Base-by-base conservation (phyloP, 2,113 vertebrate genomes). In the Anser cygnoides region DNA sequence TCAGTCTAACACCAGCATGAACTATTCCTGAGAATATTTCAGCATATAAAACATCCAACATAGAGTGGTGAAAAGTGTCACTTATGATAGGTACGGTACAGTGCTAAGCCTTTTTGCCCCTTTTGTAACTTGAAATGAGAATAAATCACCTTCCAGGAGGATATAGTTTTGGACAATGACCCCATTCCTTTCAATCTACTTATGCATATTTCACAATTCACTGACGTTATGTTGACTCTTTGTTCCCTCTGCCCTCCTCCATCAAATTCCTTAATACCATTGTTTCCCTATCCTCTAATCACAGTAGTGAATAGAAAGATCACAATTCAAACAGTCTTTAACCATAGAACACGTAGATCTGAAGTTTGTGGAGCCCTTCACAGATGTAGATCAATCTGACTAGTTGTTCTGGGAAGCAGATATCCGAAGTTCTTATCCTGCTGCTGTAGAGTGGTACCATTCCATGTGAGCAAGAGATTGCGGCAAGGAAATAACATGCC, bases 181-280 rank as follows among this genome's bases (percentile, higher is more conserved):
- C 23, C 35, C 49, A 19, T 85, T 68, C 14, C 3, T 3, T 57
- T 70, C 49, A 37, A 43, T 43, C 21, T 70, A 28, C 9, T 57
- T 71, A n/a, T 11, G 11, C 43, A 28, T 33, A 66, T 61, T 39
- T 52, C 23, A 65, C 33, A 58, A 39, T 4, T 67, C n/a, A 6
- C n/a, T 55, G 22, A 8, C 0, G 0, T 55, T 46, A 55, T 25
- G n/a, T 7, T 33, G 31, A 49, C 37, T 55, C 18, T 79, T 78
- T 59, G 20, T 21, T 78, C 18, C 25, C 39, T 80, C 18, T 50
- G 15, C 13, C 4, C 14, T 79, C 9, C 26, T 57, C 23, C 61
- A 79, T 21, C 13, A 57, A 55, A 74, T 39, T 62, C 41, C 55
- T 68, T 25, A 73, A 62, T 43, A 37, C 2, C 3, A 1, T 9